Percentiles rank a stretch among this genome's conserved stretches.
Conservation (phyloP, 2,113 vertebrate genomes). For the Dendrocopos noguchii region DNA sequence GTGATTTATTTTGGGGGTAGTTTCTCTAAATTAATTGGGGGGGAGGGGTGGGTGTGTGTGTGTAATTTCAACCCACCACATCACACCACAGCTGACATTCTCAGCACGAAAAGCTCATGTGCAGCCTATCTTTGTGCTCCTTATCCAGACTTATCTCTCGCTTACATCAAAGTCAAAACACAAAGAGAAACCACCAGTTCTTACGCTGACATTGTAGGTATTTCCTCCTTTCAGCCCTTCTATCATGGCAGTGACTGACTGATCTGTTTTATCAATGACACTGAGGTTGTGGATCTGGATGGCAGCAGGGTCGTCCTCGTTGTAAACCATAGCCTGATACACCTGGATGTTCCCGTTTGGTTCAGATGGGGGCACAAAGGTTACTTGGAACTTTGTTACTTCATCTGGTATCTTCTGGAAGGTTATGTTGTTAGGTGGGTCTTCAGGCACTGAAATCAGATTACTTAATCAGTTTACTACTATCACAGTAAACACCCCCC, state of each 20-base stretch:
- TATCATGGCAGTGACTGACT: conserved; percentile 84
- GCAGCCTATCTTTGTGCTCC: neutral
- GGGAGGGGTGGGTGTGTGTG: too few species aligned
- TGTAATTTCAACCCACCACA: too few species aligned
- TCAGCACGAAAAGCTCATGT: neutral
- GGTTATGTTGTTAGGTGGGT: conserved; percentile 91
- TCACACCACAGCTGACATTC: neutral
- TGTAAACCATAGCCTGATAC: conserved; percentile 87
- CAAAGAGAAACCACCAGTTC: neutral
- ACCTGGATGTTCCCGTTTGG: conserved; percentile 91
- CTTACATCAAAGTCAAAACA: neutral
- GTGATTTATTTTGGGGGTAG: too few species aligned
- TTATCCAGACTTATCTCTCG: neutral
- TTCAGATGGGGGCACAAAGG: conserved; percentile 89
- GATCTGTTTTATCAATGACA: conserved; percentile 80
- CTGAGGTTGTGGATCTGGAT: conserved; percentile 82
- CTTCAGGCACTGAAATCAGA: conserved; percentile 85
- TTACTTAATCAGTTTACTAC: neutral
- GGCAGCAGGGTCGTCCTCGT: conserved; percentile 78
- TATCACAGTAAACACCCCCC: neutral
- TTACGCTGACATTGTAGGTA: conserved; percentile 92
- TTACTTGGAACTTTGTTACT: conserved; percentile 89
- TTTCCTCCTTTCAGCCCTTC: conserved; percentile 92
- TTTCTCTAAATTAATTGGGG: too few species aligned
- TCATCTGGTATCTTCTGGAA: conserved; percentile 88